Conservation (phyloP, 2,888 invertebrate genomes). For the Oxycera nigricornis region DNA sequence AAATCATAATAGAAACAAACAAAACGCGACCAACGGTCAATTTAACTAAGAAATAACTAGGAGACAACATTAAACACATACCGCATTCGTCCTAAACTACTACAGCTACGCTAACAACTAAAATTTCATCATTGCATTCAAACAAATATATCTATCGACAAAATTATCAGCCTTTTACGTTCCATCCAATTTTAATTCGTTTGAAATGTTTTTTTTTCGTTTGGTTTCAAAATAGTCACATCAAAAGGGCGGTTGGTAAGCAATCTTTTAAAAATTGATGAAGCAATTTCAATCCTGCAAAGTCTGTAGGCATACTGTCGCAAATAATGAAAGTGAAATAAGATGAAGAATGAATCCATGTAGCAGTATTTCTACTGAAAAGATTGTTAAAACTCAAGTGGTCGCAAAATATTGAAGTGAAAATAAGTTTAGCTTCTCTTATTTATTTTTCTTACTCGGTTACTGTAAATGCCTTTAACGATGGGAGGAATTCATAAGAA, state of each 20-base stretch:
- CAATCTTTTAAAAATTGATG: not conserved
- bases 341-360: too few relatives aligned
- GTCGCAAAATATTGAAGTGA: too few relatives aligned
- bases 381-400: too few relatives aligned
- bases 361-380: too few relatives aligned
- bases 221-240: not conserved
- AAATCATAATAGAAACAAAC: too few relatives aligned
- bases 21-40: not conserved
- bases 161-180: conserved; percentile 36
- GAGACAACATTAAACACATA: conserved; percentile 7
- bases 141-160: conserved; percentile 34
- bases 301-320: too few relatives aligned
- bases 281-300: too few relatives aligned
- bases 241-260: not conserved
- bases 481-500: too few relatives aligned
- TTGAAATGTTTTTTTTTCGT: conserved; percentile 10
- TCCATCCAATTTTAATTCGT: not conserved
- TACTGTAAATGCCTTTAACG: too few relatives aligned
- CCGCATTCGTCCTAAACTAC: not conserved
- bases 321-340: too few relatives aligned
- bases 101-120: not conserved
- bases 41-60: not conserved
- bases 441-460: too few relatives aligned
- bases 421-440: too few relatives aligned
- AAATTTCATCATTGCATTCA: not conserved